Conservation (phyloP, 1,140 invertebrate species). For the Hylaeus volcanicus region DNA sequence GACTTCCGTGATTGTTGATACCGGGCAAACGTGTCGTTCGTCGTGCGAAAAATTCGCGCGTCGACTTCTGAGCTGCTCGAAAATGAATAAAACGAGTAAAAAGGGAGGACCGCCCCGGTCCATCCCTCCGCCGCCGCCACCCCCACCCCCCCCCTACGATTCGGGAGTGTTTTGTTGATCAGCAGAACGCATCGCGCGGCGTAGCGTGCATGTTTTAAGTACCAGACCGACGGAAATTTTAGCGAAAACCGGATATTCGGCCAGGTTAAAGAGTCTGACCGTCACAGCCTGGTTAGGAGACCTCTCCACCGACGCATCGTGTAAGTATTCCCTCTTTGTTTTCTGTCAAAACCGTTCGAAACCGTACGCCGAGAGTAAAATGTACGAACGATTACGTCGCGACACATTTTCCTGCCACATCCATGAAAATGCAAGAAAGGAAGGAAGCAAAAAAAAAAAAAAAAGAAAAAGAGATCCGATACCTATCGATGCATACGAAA, state of each 20-base stretch:
- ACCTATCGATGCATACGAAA: background rate
- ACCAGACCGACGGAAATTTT: constrained; percentile 23
- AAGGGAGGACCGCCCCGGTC: background rate
- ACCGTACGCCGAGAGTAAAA: background rate
- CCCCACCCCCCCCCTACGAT: background rate
- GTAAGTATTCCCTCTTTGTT: constrained; percentile 62
- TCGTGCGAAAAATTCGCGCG: constrained; percentile 15
- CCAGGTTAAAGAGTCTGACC: constrained; percentile 39
- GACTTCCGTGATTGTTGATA: too few species aligned
- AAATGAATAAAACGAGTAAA: background rate
- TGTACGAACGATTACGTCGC: background rate
- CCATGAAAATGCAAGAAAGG: constrained; percentile 45
- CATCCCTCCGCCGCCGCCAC: too few species aligned
- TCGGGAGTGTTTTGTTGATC: constrained; percentile 14
- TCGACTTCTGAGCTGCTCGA: constrained; percentile 19
- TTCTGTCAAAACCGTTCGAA: constrained; percentile 30
- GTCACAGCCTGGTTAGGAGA: constrained; percentile 39
- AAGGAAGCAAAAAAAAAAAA: constrained; percentile 41
- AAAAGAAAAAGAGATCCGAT: background rate
- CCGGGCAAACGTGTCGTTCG: constrained; percentile 9
- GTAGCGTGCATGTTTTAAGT: constrained; percentile 58
- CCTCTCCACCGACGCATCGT: constrained; percentile 47
- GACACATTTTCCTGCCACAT: constrained; percentile 29
- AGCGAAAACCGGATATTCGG: constrained; percentile 31
- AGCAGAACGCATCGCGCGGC: constrained; percentile 50